Evolutionary conservation across 2,888 invertebrate species (phyloP).

Genomic region (Dastarcus helophoroides): DNA sequence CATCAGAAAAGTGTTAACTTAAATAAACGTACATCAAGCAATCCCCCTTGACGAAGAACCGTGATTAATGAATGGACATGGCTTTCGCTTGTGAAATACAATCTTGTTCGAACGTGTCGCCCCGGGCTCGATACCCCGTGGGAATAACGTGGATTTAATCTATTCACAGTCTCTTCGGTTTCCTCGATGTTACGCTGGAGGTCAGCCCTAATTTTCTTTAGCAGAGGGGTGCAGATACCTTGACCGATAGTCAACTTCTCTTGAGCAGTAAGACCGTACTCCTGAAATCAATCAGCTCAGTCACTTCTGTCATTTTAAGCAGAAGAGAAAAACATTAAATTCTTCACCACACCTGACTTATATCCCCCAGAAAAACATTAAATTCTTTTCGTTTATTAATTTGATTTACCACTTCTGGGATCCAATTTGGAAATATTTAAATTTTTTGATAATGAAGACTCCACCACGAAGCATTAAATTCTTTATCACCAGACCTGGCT

Average conservation of each 20-base stretch:
- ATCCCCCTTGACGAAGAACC: conserved; percentile 83
- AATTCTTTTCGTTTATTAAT: too few species aligned
- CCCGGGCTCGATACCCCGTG: conserved; percentile 98
- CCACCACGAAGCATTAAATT: too few species aligned
- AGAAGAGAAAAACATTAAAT: conserved; percentile 14
- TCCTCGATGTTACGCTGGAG: conserved; percentile 88
- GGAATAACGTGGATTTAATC: conserved; percentile 94
- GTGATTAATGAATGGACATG: conserved; percentile 97
- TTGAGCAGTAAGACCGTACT: conserved; percentile 90
- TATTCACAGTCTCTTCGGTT: conserved; percentile 86
- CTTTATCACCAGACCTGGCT: too few species aligned
- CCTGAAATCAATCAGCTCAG: too few species aligned
- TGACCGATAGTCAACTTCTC: conserved; percentile 96
- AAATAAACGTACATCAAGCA: conserved; percentile 68
- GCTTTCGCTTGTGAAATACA: conserved; percentile 99
- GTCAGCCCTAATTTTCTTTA: conserved; percentile 92
- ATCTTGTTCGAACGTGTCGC: conserved; percentile 92
- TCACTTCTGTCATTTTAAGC: too few species aligned
- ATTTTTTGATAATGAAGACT: too few species aligned
- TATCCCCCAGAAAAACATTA: too few species aligned
- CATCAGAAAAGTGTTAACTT: too few species aligned
- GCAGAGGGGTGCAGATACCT: conserved; percentile 91
- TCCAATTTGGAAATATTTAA: too few species aligned
- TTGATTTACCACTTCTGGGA: too few species aligned
- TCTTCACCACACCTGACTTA: too few species aligned